Percentiles rank a stretch among this genome's conserved stretches.
Conservation (phyloP, 2,113 vertebrate species). For the Suncus etruscus region DNA sequence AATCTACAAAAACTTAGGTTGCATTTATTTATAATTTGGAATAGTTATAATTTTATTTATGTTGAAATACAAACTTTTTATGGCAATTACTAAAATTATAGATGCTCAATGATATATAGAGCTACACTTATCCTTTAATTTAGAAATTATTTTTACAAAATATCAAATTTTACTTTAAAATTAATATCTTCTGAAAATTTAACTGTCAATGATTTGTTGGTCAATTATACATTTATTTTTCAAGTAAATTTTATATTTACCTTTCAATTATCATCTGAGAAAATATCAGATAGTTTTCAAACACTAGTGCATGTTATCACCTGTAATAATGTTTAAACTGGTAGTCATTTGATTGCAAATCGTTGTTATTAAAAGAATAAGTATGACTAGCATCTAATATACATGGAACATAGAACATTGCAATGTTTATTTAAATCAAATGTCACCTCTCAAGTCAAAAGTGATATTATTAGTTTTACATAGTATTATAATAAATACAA, state of each 20-base stretch:
- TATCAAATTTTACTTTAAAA: not conserved
- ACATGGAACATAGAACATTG: too few relatives aligned
- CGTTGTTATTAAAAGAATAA: constrained; percentile 2
- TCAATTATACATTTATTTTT: constrained; percentile 5
- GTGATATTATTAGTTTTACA: not conserved
- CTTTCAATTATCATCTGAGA: not conserved
- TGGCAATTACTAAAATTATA: not conserved
- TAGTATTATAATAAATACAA: constrained; percentile 42
- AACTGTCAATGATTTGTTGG: not conserved
- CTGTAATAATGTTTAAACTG: not conserved
- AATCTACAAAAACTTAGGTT: not conserved
- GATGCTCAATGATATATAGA: not conserved
- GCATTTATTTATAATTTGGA: not conserved
- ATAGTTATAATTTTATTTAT: not conserved
- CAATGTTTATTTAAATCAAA: too few relatives aligned
- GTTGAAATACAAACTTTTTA: not conserved
- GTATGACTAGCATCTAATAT: not conserved
- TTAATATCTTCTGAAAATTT: not conserved
- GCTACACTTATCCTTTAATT: not conserved
- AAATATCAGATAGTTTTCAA: constrained; percentile 8
- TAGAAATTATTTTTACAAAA: not conserved
- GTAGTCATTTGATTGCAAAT: constrained; percentile 37
- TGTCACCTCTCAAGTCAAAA: constrained; percentile 32
- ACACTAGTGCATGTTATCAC: not conserved
- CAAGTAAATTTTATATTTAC: not conserved